A percentile compares a stretch with the other conserved stretches of the same genome.
These are phyloP conservation scores for Phrynocephalus vlangalii DNA, from an alignment of 2,797 vertebrate genomes.

Conservation along the genomic window DNA sequence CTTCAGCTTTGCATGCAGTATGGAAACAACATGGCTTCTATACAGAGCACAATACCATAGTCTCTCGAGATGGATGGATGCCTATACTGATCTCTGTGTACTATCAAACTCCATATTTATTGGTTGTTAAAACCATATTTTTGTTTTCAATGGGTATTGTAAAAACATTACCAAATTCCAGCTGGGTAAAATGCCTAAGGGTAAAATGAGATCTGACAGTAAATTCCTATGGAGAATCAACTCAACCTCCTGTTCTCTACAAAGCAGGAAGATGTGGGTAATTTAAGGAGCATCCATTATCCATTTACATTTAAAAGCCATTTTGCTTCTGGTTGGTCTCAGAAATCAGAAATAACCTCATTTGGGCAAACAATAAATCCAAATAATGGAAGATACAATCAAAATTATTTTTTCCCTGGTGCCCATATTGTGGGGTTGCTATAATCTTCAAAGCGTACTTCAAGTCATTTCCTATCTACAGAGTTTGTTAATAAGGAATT, in stretches of 20 bases:
- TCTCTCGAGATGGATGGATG: too few species aligned
- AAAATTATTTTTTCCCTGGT: neutral
- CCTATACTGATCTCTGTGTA: neutral
- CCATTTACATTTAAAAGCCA: too few species aligned
- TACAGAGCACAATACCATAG: too few species aligned
- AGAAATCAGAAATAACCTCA: neutral
- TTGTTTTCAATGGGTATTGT: neutral
- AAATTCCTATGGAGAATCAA: neutral
- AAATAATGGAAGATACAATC: neutral
- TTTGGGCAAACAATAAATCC: neutral
- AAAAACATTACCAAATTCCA: neutral
- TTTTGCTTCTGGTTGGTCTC: neutral
- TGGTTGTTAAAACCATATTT: neutral
- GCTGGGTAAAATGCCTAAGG: neutral
- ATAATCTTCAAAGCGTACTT: neutral
- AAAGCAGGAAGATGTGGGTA: neutral
- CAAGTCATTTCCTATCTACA: neutral
- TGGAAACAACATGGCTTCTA: too few species aligned
- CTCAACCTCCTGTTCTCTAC: neutral
- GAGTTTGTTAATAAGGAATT: neutral
- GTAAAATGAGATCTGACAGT: neutral
- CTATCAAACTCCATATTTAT: neutral
- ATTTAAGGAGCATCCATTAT: neutral
- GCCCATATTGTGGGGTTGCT: too few species aligned
- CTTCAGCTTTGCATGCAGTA: too few species aligned